A percentile compares a stretch with the other conserved stretches of the same genome.
Conservation (phyloP, 2,113 vertebrate genomes). For the Archocentrus centrarchus region DNA sequence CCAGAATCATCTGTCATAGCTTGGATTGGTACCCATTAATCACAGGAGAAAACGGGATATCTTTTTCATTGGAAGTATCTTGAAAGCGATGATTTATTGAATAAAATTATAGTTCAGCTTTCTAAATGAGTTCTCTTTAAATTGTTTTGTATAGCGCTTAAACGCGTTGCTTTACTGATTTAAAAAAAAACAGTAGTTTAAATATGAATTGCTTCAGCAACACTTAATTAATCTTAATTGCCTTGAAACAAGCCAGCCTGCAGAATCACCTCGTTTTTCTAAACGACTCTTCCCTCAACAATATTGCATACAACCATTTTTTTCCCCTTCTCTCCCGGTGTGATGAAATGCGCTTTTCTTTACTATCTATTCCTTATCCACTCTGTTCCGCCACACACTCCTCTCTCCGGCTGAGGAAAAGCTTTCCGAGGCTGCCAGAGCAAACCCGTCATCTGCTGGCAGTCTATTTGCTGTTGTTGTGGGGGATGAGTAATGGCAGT, state of each 20-base stretch:
- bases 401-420: constrained; percentile 66
- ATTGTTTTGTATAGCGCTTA: constrained; percentile 57
- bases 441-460: constrained; percentile 74
- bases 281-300: constrained; percentile 66
- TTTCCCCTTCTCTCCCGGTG: constrained; percentile 60
- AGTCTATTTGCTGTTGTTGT: constrained; percentile 81
- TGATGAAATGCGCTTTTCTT: constrained; percentile 78
- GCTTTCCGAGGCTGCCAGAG: constrained; percentile 77
- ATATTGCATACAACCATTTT: constrained; percentile 71
- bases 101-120: constrained; percentile 31
- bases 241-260: constrained; percentile 67
- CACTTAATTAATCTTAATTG: constrained; percentile 84
- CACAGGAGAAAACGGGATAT: not conserved
- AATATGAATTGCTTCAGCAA: constrained; percentile 72
- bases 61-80: constrained; percentile 33
- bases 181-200: constrained; percentile 63
- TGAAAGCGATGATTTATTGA: constrained; percentile 46
- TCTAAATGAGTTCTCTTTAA: constrained; percentile 60
- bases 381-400: constrained; percentile 72
- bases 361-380: constrained; percentile 78
- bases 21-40: constrained; percentile 26
- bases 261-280: constrained; percentile 71
- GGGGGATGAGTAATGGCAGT: constrained; percentile 82
- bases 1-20: constrained; percentile 18
- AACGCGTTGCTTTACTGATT: constrained; percentile 37